These are phyloP conservation scores for Cyanoderma ruficeps DNA, from an alignment of 2,113 vertebrate species.

Conservation along the genomic window DNA sequence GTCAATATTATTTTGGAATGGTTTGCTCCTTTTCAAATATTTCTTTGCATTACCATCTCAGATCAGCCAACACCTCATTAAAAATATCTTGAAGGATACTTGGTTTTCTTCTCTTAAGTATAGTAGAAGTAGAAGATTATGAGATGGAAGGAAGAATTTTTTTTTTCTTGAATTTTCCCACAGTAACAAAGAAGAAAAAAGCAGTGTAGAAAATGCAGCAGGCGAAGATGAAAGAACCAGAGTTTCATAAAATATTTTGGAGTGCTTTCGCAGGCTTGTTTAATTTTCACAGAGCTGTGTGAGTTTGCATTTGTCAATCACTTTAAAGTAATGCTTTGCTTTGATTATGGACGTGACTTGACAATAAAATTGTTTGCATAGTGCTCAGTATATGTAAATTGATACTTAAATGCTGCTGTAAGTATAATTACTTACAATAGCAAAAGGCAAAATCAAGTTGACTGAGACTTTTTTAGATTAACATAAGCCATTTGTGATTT, in stretches of 20 bases:
- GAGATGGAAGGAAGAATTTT: not conserved
- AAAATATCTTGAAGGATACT: not conserved
- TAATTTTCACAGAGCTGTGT: not conserved
- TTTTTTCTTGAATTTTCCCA: not conserved
- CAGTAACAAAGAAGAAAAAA: not conserved
- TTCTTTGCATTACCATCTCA: not conserved
- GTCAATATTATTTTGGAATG: not conserved
- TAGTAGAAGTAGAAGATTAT: not conserved
- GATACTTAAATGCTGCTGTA: constrained; percentile 18
- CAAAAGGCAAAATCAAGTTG: constrained; percentile 35
- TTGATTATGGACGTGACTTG: constrained; percentile 6
- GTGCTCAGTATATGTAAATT: constrained; percentile 23
- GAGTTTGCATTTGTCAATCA: constrained; percentile 28
- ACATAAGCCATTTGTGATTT: constrained; percentile 12
- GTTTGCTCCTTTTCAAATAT: not conserved
- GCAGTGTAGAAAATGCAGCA: not conserved
- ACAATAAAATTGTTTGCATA: constrained; percentile 46
- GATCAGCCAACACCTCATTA: not conserved
- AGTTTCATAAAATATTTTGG: not conserved
- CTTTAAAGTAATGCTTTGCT: constrained; percentile 39
- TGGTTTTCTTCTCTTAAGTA: not conserved
- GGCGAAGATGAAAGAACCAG: not conserved
- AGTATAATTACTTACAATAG: constrained; percentile 44
- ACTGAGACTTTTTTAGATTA: constrained; percentile 46
- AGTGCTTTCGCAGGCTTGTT: not conserved